Evolutionary conservation across 2,797 vertebrate genomes (phyloP).

Genomic region (Gallirallus australis): DNA sequence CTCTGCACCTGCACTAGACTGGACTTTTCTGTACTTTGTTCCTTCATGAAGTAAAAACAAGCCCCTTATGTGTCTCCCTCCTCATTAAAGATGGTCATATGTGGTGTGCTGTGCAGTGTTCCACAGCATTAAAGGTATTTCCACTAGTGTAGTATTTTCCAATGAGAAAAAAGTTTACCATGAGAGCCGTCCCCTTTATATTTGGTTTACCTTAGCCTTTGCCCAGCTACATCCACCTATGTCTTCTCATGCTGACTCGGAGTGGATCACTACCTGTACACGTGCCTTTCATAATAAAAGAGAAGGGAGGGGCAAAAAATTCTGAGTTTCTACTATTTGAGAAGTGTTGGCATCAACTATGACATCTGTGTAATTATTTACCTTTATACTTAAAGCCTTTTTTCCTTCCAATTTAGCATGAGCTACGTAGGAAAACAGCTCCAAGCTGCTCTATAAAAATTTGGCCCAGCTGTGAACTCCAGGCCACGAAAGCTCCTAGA

Average conservation of each 20-base stretch:
- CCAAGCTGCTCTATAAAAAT: not conserved
- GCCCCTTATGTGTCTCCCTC: too few relatives aligned
- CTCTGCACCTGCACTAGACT: not conserved
- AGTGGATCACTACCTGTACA: not conserved
- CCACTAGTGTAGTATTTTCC: not conserved
- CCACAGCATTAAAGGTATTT: not conserved
- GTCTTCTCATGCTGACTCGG: not conserved
- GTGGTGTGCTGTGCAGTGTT: fast-evolving
- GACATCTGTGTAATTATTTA: not conserved
- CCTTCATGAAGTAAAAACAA: fast-evolving
- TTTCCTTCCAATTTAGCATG: not conserved
- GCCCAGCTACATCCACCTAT: not conserved
- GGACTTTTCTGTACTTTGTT: not conserved
- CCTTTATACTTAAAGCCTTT: not conserved
- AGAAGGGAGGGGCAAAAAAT: not conserved
- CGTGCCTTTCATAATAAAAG: not conserved
- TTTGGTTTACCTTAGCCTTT: not conserved
- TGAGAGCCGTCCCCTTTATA: not conserved
- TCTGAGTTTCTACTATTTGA: not conserved
- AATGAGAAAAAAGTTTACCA: not conserved
- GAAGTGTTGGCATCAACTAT: not conserved
- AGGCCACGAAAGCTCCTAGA: not conserved
- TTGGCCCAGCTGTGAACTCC: not conserved
- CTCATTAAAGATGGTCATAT: not conserved
- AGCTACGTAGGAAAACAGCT: not conserved